A percentile compares a stretch with the other conserved stretches of the same genome.
These are phyloP conservation scores for Amphibalanus amphitrite DNA, from an alignment of 1,140 invertebrate genomes.

Conservation along the genomic window DNA sequence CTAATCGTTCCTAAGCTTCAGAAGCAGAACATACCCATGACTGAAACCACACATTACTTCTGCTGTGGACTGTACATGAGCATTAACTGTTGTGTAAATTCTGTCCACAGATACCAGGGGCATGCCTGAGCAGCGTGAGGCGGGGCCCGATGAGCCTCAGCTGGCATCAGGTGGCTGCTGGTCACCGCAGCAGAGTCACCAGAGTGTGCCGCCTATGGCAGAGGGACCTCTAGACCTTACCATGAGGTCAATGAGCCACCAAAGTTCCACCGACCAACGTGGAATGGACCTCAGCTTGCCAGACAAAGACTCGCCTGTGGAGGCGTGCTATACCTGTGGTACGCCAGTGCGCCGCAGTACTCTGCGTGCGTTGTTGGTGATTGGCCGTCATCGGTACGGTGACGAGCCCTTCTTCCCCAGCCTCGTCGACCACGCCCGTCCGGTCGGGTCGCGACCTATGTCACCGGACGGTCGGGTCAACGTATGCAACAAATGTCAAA, in stretches of 20 bases:
- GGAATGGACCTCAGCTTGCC: slow-evolving; percentile 65
- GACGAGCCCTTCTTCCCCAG: slow-evolving; percentile 63
- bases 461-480: slow-evolving; percentile 48
- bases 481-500: slow-evolving; percentile 61
- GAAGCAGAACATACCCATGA: too few species aligned
- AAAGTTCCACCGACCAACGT: not conserved
- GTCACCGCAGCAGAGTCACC: too few species aligned
- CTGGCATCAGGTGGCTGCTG: too few species aligned
- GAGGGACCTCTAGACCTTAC: not conserved
- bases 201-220: too few species aligned
- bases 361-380: slow-evolving; percentile 43
- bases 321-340: slow-evolving; percentile 65
- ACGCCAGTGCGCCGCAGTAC: slow-evolving; percentile 64
- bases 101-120: too few species aligned
- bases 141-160: not conserved
- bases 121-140: not conserved
- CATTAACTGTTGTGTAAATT: too few species aligned
- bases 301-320: slow-evolving; percentile 70
- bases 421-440: slow-evolving; percentile 60
- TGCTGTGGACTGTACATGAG: too few species aligned
- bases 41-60: too few species aligned
- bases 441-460: slow-evolving; percentile 61
- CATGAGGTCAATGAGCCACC: not conserved
- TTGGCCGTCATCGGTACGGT: slow-evolving; percentile 26
- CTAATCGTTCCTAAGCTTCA: too few species aligned